Evolutionary conservation across 2,113 vertebrate species (phyloP).

Genomic region (Murina feae): DNA sequence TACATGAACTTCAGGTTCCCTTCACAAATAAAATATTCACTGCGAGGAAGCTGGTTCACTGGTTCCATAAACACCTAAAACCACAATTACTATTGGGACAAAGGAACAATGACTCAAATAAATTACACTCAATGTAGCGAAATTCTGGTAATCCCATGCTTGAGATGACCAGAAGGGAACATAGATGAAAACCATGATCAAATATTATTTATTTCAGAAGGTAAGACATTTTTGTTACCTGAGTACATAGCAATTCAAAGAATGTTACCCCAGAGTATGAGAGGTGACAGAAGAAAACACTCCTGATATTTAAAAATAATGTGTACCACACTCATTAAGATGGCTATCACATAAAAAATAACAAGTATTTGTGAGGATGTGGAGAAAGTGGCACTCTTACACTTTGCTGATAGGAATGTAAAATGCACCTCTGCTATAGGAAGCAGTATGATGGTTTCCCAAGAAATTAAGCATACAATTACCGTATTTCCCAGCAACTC

Average conservation of each 20-base stretch:
- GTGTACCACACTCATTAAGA: not conserved
- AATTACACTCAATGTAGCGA: not conserved
- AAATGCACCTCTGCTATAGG: not conserved
- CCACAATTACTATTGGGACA: not conserved
- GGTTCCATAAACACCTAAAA: conserved; percentile 5
- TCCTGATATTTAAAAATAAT: not conserved
- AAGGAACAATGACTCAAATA: not conserved
- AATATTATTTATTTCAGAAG: conserved; percentile 14
- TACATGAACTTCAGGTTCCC: not conserved
- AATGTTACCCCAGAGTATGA: not conserved
- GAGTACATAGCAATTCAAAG: not conserved
- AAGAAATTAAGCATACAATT: not conserved
- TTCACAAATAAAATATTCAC: not conserved
- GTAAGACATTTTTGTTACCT: not conserved
- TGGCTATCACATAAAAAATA: not conserved
- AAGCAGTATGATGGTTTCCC: not conserved
- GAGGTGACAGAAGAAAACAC: not conserved
- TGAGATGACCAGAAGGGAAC: not conserved
- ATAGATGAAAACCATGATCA: not conserved
- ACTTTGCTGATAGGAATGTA: not conserved
- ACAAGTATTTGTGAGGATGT: not conserved
- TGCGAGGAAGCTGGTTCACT: not conserved
- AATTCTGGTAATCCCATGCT: not conserved
- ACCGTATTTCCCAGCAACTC: not conserved
- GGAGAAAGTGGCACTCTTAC: not conserved